Percentiles rank a stretch among this genome's conserved stretches.
phyloP scores from a whole-genome alignment of 2,113 vertebrate species.

The Electrona antarctica region DNA sequence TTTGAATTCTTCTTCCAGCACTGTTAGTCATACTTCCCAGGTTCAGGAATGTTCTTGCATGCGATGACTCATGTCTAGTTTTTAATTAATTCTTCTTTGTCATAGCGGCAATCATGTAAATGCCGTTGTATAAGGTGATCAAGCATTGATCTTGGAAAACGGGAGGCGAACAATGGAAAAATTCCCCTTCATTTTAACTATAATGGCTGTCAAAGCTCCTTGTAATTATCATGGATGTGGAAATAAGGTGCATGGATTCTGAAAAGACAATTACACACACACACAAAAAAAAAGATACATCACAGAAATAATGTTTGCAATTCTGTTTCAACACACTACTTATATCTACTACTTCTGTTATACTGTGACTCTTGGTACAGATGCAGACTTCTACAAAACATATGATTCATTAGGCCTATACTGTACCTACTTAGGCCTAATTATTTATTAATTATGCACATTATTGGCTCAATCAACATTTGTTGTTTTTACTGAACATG shows the following conservation, averaged over 20 bases:
- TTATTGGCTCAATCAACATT: background rate
- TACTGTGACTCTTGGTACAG: background rate
- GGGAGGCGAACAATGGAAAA: slow-evolving; percentile 3
- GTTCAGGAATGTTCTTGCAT: slow-evolving; percentile 37
- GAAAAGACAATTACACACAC: slow-evolving; percentile 15
- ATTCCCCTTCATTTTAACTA: slow-evolving; percentile 22
- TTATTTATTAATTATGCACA: too few species aligned
- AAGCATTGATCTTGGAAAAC: slow-evolving; percentile 54
- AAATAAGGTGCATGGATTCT: slow-evolving; percentile 23
- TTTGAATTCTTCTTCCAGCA: too few species aligned
- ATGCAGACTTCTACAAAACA: too few species aligned
- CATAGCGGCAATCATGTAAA: slow-evolving; percentile 31
- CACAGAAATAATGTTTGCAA: slow-evolving; percentile 13
- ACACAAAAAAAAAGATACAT: slow-evolving; percentile 11
- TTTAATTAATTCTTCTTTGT: slow-evolving; percentile 48
- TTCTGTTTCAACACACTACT: background rate
- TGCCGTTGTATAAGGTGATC: slow-evolving; percentile 22
- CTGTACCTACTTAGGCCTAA: background rate
- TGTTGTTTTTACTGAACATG: too few species aligned
- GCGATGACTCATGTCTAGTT: slow-evolving; percentile 9
- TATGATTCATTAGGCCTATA: background rate
- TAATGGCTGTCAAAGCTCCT: slow-evolving; percentile 22
- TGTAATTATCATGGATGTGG: slow-evolving; percentile 31
- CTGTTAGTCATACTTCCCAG: slow-evolving; percentile 16
- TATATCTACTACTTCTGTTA: background rate